Conservation (phyloP, 2,888 invertebrate genomes). For the Synanthedon tipuliformis region DNA sequence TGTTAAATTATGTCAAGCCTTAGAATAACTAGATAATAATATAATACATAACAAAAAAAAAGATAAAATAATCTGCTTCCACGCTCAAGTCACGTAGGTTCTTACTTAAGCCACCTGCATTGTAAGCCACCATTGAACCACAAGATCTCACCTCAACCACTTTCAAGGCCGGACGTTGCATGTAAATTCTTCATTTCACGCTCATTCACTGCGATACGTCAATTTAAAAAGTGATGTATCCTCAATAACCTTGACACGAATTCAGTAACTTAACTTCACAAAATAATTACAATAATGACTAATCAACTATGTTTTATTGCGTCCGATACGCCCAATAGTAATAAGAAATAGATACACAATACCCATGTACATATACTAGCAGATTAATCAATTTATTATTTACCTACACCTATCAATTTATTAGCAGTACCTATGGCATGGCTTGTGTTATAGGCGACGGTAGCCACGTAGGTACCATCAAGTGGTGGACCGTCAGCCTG, state of each 20-base stretch:
- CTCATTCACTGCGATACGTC: slow-evolving; percentile 16
- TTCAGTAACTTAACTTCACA: not conserved
- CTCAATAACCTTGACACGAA: slow-evolving; percentile 12
- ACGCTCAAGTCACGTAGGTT: not conserved
- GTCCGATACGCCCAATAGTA: too few species aligned
- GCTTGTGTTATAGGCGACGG: too few species aligned
- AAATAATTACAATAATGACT: not conserved
- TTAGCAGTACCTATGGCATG: too few species aligned
- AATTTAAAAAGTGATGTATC: slow-evolving; percentile 15
- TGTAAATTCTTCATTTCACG: slow-evolving; percentile 14
- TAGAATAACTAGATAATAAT: too few species aligned
- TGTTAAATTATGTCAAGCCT: too few species aligned
- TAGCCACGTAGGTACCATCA: too few species aligned
- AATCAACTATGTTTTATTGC: too few species aligned
- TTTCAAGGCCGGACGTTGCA: slow-evolving; percentile 10
- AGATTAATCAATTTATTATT: too few species aligned
- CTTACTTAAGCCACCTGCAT: not conserved
- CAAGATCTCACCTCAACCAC: slow-evolving; percentile 4
- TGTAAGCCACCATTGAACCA: slow-evolving; percentile 1
- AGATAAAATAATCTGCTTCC: not conserved
- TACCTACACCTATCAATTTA: too few species aligned
- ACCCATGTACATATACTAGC: too few species aligned
- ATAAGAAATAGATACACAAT: too few species aligned
- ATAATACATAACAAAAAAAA: not conserved
- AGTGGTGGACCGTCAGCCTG: too few species aligned